Evolutionary conservation across 2,113 vertebrate species (phyloP).

Genomic region (Martes martes): DNA sequence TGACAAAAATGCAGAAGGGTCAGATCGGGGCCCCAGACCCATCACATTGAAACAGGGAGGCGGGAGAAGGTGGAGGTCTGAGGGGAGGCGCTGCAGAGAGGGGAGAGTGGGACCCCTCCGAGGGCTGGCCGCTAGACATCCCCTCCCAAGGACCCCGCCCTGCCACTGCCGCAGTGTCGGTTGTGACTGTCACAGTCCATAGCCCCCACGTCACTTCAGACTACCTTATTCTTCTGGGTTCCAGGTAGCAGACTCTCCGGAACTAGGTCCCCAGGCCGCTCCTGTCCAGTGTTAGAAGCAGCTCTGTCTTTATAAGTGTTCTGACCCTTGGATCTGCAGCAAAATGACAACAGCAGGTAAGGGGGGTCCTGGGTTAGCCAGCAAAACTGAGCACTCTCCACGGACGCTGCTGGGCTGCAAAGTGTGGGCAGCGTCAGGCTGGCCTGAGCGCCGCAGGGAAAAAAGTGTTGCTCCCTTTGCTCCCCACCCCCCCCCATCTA

Average conservation of each 20-base stretch:
- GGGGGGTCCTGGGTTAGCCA: background rate
- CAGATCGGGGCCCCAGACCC: background rate
- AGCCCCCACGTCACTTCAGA: background rate
- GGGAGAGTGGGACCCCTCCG: background rate
- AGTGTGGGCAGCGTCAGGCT: background rate
- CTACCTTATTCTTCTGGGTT: slow-evolving; percentile 76
- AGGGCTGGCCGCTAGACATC: background rate
- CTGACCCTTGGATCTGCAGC: slow-evolving; percentile 58
- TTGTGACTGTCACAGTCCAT: background rate
- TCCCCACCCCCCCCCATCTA: background rate
- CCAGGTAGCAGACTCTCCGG: background rate
- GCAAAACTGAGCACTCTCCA: background rate
- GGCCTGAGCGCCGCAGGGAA: background rate
- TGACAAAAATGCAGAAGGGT: background rate
- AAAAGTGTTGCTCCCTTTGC: background rate
- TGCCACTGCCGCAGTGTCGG: background rate
- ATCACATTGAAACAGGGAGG: background rate
- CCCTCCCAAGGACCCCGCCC: rapidly evolving
- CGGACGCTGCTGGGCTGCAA: background rate
- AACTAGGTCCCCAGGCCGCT: background rate
- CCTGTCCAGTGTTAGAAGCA: background rate
- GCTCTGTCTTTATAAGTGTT: background rate
- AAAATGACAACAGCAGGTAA: background rate
- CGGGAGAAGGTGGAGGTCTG: no score
- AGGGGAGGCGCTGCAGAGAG: background rate